Base-by-base conservation (phyloP, 1,140 invertebrate genomes). In the Oscheius sp. region DNA sequence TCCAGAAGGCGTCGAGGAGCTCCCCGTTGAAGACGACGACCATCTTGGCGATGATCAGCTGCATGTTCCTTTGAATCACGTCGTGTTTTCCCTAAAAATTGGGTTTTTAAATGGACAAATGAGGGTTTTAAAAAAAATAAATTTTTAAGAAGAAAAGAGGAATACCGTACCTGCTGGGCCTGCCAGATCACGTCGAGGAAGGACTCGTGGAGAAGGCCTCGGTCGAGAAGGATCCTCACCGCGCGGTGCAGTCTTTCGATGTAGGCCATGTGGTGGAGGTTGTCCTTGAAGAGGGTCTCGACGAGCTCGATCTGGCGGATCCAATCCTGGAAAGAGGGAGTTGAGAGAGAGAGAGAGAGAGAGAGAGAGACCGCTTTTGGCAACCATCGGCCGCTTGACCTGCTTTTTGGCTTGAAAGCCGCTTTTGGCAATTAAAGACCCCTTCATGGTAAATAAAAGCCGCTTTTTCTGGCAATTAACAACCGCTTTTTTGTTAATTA, bases 21-120 rank as follows among this genome's bases (percentile, higher is more conserved):
- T 55, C 49, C 15, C 28, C 49, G 49, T 7, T 7, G 23, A 55
- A 55, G 23, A 7, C 4, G 49, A 55, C 49, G 23, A 26, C 49
- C 23, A 55, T 55, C 49, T 55, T 55, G 23, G 49, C 15, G 23
- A 55, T 7, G 23, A 55, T 7, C 15, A 4, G 7, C 7, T 13
- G 15, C 15, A 55, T 26, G 28, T 55, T 55, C 49, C 49, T 55
- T 26, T 13, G 7, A 23, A 55, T 55, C 15, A 23, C 49, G 23
- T 55, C 49, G 49, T 55, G 49, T 23, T 55, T 55, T 15, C 23
- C 49, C n/a, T n/a, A n/a, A n/a, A n/a, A n/a, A n/a, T n/a, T n/a
- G n/a, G n/a, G n/a, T n/a, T n/a, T n/a, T n/a, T n/a, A n/a, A n/a
- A n/a, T n/a, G n/a, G n/a, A n/a, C n/a, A n/a, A n/a, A n/a, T n/a